Evolutionary conservation across 2,113 vertebrate genomes (phyloP).

Genomic region (Isurus oxyrinchus): DNA sequence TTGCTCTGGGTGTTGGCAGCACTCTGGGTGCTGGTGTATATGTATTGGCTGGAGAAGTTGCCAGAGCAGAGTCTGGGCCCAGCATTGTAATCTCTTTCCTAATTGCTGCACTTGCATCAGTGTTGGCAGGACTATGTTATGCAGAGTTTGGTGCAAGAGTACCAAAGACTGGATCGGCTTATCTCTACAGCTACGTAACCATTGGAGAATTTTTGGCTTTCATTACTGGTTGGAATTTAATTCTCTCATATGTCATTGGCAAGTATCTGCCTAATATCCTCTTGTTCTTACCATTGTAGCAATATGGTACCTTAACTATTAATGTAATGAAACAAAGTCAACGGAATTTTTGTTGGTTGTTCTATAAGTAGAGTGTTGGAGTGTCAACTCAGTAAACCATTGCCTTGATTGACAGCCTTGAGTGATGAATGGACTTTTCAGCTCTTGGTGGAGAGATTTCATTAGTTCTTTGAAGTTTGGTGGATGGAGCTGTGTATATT

Average conservation of each 20-base stretch:
- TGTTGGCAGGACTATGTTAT: slow-evolving; percentile 73
- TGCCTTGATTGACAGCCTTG: background rate
- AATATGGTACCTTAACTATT: background rate
- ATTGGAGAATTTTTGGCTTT: slow-evolving; percentile 76
- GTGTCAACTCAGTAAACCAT: background rate
- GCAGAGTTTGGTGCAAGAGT: slow-evolving; percentile 69
- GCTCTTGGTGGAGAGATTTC: background rate
- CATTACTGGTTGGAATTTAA: slow-evolving; percentile 73
- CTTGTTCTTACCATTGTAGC: background rate
- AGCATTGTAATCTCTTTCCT: slow-evolving; percentile 76
- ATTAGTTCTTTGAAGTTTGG: background rate
- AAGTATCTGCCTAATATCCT: slow-evolving; percentile 38
- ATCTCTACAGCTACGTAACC: slow-evolving; percentile 77
- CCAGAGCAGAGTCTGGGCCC: slow-evolving; percentile 62
- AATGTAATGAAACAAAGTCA: background rate
- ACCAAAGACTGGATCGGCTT: slow-evolving; percentile 73
- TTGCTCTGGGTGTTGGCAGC: slow-evolving; percentile 74
- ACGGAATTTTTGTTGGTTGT: background rate
- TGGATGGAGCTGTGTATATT: background rate
- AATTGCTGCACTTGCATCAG: slow-evolving; percentile 67
- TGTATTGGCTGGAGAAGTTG: slow-evolving; percentile 74
- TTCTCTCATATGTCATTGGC: slow-evolving; percentile 77
- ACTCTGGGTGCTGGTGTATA: slow-evolving; percentile 77
- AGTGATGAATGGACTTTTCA: background rate
- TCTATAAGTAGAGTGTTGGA: background rate